phyloP scores from a whole-genome alignment of 2,888 invertebrate genomes.

The Rhingia rostrata region DNA sequence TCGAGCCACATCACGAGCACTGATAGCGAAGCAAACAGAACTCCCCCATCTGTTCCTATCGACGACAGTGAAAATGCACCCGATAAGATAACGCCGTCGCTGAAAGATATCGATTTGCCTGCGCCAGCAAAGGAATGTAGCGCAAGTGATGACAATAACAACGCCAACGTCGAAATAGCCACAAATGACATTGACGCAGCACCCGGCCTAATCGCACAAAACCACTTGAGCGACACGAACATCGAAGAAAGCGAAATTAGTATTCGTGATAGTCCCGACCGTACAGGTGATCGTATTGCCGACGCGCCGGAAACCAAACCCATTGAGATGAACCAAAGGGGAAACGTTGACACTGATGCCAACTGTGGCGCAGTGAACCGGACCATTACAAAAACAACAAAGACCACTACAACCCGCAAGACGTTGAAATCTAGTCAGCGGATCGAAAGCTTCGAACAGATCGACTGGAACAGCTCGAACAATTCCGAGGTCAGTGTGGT shows the following conservation, averaged over 20 bases:
- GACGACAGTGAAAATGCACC: constrained; percentile 58
- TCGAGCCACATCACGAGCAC: constrained; percentile 43
- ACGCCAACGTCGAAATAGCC: constrained; percentile 32
- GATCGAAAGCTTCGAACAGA: constrained; percentile 70
- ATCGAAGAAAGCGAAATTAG: constrained; percentile 47
- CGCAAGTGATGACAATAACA: constrained; percentile 44
- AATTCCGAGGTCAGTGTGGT: constrained; percentile 46
- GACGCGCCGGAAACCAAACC: constrained; percentile 48
- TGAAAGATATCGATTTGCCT: constrained; percentile 52
- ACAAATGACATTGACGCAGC: constrained; percentile 15
- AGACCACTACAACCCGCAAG: constrained; percentile 72
- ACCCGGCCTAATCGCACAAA: constrained; percentile 15
- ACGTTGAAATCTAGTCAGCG: constrained; percentile 68
- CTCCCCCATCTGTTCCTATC: constrained; percentile 22
- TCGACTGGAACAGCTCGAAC: constrained; percentile 69
- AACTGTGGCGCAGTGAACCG: constrained; percentile 44
- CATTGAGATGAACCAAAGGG: constrained; percentile 53
- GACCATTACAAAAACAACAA: constrained; percentile 75
- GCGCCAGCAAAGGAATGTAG: constrained; percentile 39
- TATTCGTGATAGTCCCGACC: constrained; percentile 58
- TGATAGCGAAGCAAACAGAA: constrained; percentile 44
- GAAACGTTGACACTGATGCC: constrained; percentile 60
- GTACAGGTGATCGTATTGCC: constrained; percentile 49
- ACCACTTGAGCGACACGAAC: constrained; percentile 43
- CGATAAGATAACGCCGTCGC: constrained; percentile 66